Evolutionary conservation across 2,888 invertebrate genomes (phyloP).

Genomic region (Phlogophora meticulosa): DNA sequence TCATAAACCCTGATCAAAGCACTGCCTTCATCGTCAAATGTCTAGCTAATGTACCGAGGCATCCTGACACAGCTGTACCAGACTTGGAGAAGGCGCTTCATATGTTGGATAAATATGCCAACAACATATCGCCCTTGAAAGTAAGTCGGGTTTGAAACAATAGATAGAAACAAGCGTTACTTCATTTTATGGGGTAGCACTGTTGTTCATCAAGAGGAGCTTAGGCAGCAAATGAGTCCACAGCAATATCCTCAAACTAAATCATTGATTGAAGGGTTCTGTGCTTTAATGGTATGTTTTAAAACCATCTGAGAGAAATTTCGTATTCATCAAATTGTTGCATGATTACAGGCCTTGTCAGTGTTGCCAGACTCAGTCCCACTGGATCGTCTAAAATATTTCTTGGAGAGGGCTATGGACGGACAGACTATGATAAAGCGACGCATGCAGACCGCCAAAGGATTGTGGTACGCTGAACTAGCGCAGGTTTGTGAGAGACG

Average conservation of each 20-base stretch:
- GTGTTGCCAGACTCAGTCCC: conserved; percentile 96
- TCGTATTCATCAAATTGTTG: too few species aligned
- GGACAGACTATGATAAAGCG: conserved; percentile 94
- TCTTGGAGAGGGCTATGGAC: conserved; percentile 94
- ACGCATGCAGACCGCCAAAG: conserved; percentile 94
- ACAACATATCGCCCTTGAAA: conserved; percentile 95
- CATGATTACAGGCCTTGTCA: conserved; percentile 91
- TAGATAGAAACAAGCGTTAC: not conserved
- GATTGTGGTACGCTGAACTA: conserved; percentile 96
- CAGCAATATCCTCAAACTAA: too few species aligned
- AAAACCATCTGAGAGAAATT: too few species aligned
- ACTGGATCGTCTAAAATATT: conserved; percentile 94
- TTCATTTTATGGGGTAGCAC: not conserved
- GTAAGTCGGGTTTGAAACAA: conserved; percentile 79
- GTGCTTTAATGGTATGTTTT: too few species aligned
- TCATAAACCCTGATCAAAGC: conserved; percentile 81
- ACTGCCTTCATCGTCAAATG: conserved; percentile 78
- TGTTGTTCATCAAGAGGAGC: not conserved
- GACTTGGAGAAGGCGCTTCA: conserved; percentile 95
- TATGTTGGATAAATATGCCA: conserved; percentile 95
- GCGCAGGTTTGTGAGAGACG: conserved; percentile 91
- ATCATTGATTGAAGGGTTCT: too few species aligned
- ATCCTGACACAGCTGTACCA: conserved; percentile 92
- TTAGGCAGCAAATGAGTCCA: not conserved
- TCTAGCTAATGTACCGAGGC: conserved; percentile 85